phyloP scores from a whole-genome alignment of 2,888 invertebrate genomes.

The Drosophila lacicola region DNA sequence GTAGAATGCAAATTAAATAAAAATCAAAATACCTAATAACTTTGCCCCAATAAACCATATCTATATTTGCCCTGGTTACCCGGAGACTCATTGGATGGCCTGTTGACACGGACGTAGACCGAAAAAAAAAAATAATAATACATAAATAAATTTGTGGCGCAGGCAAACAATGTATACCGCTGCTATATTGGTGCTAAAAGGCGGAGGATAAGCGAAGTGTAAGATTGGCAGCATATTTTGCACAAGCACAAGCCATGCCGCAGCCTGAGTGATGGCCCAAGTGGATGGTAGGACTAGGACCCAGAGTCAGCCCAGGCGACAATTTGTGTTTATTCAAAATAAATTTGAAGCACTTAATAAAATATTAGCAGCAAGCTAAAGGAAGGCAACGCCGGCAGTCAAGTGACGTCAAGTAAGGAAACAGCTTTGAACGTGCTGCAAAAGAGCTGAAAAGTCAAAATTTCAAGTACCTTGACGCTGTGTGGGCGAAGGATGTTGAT shows the following conservation, averaged over 20 bases:
- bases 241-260: conserved; percentile 15
- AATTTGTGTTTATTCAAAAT: conserved; percentile 58
- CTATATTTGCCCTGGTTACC: neutral
- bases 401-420: conserved; percentile 25
- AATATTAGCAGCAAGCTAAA: conserved; percentile 50
- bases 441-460: conserved; percentile 14
- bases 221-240: conserved; percentile 41
- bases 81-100: neutral
- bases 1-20: conserved; percentile 58
- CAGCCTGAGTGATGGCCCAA: conserved; percentile 5
- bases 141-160: conserved; percentile 56
- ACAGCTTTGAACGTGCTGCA: conserved; percentile 12
- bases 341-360: conserved; percentile 60
- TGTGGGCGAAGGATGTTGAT: conserved; percentile 17
- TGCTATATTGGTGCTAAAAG: conserved; percentile 7
- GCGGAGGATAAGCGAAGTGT: conserved; percentile 9
- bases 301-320: conserved; percentile 30
- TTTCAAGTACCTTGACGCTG: conserved; percentile 1
- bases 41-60: conserved; percentile 5
- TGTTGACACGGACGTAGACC: conserved; percentile 26
- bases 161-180: conserved; percentile 48
- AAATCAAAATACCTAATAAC: conserved; percentile 29
- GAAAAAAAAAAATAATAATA: conserved; percentile 13
- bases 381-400: conserved; percentile 12
- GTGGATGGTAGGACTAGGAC: conserved; percentile 26